These are phyloP conservation scores for Chlorops oryzae DNA, from an alignment of 1,140 invertebrate genomes.

Conservation along the genomic window DNA sequence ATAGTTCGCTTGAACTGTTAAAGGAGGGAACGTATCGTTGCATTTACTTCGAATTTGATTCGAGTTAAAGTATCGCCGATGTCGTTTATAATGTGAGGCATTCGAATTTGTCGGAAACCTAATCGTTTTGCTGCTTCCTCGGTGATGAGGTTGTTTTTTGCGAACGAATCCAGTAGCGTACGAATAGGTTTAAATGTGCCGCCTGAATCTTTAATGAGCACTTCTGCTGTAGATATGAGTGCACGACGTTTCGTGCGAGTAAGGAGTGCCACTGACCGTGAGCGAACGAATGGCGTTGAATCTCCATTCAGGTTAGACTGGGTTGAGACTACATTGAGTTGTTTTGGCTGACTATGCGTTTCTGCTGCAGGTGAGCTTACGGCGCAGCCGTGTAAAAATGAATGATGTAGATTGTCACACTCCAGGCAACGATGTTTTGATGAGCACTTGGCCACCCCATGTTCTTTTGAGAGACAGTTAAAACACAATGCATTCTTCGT, in stretches of 20 bases:
- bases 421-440: no score
- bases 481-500: neutral
- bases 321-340: no score
- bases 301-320: no score
- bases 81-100: neutral
- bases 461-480: neutral
- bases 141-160: slow-evolving; percentile 10
- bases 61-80: slow-evolving; percentile 1
- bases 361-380: no score
- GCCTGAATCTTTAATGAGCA: slow-evolving; percentile 10
- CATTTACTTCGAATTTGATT: neutral
- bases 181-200: slow-evolving; percentile 6
- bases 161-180: slow-evolving; percentile 10
- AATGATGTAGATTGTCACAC: neutral
- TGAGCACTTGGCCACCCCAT: neutral
- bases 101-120: neutral
- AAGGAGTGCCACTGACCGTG: no score
- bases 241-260: no score
- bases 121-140: slow-evolving; percentile 4
- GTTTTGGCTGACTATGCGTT: no score
- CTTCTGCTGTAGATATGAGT: slow-evolving; percentile 10
- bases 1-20: neutral
- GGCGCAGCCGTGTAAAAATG: neutral
- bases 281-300: no score
- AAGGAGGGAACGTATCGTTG: neutral